Percentiles rank a stretch among this genome's conserved stretches.
Conservation (phyloP, 2,888 invertebrate species). For the Hirtodrosophila histrioides region DNA sequence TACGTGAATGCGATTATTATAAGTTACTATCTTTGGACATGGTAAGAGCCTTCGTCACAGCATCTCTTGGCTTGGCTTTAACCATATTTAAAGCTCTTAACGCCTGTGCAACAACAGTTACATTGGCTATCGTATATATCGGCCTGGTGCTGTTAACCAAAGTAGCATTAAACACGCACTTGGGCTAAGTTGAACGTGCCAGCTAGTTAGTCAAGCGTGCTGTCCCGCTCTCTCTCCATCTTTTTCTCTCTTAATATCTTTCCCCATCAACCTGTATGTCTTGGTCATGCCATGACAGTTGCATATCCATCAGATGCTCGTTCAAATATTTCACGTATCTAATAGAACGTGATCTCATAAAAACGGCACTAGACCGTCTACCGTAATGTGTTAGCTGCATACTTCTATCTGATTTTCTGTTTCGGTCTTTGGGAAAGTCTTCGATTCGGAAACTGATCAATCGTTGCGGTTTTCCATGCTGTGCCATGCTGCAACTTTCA, state of each 20-base stretch:
- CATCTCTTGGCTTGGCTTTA: slow-evolving; percentile 8
- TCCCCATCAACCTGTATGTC: background rate
- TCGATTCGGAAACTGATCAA: slow-evolving; percentile 55
- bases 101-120: slow-evolving; percentile 45
- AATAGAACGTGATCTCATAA: slow-evolving; percentile 82
- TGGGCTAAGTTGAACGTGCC: slow-evolving; percentile 68
- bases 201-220: slow-evolving; percentile 58
- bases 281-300: slow-evolving; percentile 43
- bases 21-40: slow-evolving; percentile 23
- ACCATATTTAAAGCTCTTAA: slow-evolving; percentile 46
- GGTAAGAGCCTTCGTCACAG: slow-evolving; percentile 11
- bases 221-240: slow-evolving; percentile 15
- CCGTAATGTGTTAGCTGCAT: slow-evolving; percentile 22
- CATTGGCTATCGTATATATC: slow-evolving; percentile 17
- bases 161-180: slow-evolving; percentile 77
- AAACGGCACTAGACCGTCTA: slow-evolving; percentile 41
- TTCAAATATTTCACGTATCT: slow-evolving; percentile 80
- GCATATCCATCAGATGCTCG: slow-evolving; percentile 55
- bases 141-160: slow-evolving; percentile 49
- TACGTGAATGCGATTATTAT: slow-evolving; percentile 38
- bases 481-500: slow-evolving; percentile 60
- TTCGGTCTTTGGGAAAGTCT: slow-evolving; percentile 63
- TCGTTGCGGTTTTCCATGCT: slow-evolving; percentile 27
- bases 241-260: background rate
- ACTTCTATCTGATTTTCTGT: slow-evolving; percentile 23